Evolutionary conservation across 2,797 vertebrate species (phyloP).

Genomic region (Threskiornis aethiopicus): DNA sequence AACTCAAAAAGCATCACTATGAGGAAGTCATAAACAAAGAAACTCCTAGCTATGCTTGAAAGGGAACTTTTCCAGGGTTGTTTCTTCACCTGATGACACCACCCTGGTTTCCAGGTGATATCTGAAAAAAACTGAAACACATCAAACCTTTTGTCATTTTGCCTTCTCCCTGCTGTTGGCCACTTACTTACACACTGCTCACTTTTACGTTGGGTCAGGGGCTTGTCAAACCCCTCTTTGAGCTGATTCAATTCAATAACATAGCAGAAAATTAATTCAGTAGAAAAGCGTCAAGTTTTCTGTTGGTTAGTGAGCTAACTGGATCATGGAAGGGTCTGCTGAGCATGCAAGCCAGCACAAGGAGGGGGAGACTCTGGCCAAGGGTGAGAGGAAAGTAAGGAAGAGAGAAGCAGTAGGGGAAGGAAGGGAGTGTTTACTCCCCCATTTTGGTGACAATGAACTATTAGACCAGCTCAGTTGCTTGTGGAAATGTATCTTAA

Average conservation of each 20-base stretch:
- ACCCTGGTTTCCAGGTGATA: background rate
- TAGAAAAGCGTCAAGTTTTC: background rate
- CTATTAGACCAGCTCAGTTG: background rate
- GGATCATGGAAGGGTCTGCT: background rate
- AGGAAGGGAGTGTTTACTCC: background rate
- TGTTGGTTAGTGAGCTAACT: background rate
- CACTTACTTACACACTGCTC: background rate
- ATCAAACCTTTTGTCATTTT: background rate
- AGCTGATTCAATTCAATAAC: background rate
- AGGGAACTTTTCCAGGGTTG: background rate
- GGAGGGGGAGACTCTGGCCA: background rate
- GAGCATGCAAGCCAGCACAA: background rate
- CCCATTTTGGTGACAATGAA: background rate
- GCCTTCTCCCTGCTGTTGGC: background rate
- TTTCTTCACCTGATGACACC: background rate
- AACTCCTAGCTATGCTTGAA: background rate
- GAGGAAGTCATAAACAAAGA: background rate
- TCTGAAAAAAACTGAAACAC: background rate
- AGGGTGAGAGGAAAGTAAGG: background rate
- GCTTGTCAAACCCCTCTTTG: background rate
- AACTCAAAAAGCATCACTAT: background rate
- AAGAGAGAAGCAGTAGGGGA: background rate
- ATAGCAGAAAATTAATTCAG: background rate
- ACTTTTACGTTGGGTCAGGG: background rate
- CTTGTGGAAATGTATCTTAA: background rate